A percentile compares a stretch with the other conserved stretches of the same genome.
Evolutionary conservation across 2,113 vertebrate species (phyloP).

Genomic region (Nycticebus coucang): DNA sequence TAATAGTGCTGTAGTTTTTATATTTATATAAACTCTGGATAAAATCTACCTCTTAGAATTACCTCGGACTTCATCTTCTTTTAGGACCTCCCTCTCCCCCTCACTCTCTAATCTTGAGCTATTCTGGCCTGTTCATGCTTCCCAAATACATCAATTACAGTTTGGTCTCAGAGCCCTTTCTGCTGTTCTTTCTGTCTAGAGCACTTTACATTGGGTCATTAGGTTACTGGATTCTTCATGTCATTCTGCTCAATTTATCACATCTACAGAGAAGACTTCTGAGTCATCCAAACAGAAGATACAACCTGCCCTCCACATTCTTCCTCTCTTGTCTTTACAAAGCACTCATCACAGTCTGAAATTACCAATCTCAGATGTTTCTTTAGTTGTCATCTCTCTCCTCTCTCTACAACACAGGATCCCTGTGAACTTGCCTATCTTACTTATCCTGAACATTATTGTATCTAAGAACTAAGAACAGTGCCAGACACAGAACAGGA

Average conservation of each 20-base stretch:
- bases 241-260: background rate
- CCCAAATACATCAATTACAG: background rate
- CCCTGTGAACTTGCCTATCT: background rate
- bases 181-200: background rate
- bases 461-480: background rate
- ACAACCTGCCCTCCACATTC: too few relatives aligned
- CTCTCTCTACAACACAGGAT: background rate
- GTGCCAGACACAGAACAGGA: background rate
- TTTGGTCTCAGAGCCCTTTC: background rate
- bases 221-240: background rate
- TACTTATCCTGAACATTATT: background rate
- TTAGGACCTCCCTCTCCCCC: background rate
- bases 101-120: background rate
- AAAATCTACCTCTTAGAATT: background rate
- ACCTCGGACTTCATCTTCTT: background rate
- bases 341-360: background rate
- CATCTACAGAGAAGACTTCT: background rate
- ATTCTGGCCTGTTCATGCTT: background rate
- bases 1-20: constrained; percentile 17
- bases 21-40: constrained; percentile 20
- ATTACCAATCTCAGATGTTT: background rate
- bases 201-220: background rate
- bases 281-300: background rate
- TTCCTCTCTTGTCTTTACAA: background rate
- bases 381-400: background rate